phyloP scores from a whole-genome alignment of 2,797 vertebrate genomes.

The Ispidina lecontei region DNA sequence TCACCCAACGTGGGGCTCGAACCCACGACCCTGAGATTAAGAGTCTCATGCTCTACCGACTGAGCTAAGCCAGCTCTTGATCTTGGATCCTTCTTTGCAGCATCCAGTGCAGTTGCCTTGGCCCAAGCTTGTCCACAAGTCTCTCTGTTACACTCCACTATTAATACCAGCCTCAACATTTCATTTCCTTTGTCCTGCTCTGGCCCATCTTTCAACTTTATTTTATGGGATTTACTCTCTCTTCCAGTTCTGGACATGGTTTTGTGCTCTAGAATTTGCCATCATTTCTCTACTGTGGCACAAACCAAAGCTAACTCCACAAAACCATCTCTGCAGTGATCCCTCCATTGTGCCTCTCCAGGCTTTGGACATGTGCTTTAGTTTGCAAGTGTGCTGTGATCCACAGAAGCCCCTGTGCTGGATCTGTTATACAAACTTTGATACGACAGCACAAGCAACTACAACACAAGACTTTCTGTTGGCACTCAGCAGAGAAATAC shows the following conservation, averaged over 20 bases:
- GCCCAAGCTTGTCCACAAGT: not conserved
- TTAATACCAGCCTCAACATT: not conserved
- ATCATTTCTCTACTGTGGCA: not conserved
- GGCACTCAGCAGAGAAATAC: constrained; percentile 8
- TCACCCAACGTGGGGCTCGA: no score
- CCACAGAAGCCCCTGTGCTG: not conserved
- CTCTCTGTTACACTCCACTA: not conserved
- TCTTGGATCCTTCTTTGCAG: not conserved
- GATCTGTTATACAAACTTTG: not conserved
- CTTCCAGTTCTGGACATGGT: not conserved
- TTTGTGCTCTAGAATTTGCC: not conserved
- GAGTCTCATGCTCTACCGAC: no score
- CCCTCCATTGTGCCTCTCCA: not conserved
- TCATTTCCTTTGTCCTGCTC: not conserved
- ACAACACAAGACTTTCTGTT: not conserved
- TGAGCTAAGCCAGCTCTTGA: no score
- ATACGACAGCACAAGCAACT: not conserved
- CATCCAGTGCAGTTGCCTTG: not conserved
- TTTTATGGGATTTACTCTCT: not conserved
- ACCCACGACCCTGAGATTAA: no score
- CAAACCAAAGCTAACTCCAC: not conserved
- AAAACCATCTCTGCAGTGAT: not conserved
- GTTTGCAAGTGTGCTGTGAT: not conserved
- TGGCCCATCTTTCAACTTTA: not conserved
- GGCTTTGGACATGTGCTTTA: not conserved